phyloP scores from a whole-genome alignment of 2,113 vertebrate species.

The Platysteira castanea region DNA sequence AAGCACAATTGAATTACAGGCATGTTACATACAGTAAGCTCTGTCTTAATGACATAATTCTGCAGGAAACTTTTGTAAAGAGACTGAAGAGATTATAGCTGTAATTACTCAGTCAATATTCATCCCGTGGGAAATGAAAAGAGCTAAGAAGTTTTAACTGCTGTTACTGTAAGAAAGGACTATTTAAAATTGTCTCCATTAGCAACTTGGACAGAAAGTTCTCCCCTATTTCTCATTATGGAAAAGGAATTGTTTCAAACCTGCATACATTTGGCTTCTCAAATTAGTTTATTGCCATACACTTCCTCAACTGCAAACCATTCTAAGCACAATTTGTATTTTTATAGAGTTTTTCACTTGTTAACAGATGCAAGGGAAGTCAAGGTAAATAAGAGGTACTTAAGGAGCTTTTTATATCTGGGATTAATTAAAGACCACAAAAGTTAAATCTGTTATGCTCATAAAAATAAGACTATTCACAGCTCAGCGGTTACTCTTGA shows the following conservation, averaged over 20 bases:
- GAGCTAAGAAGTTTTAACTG: background rate
- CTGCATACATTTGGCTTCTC: background rate
- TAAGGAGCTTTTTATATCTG: background rate
- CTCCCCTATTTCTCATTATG: background rate
- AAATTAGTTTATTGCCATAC: background rate
- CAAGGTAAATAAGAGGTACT: background rate
- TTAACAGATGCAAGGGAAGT: background rate
- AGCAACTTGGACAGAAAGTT: background rate
- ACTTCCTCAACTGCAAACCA: background rate
- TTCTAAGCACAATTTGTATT: background rate
- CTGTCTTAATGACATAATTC: background rate
- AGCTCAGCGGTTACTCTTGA: background rate
- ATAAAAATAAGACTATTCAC: background rate
- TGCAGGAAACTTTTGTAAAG: background rate
- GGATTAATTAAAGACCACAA: background rate
- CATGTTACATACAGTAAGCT: background rate
- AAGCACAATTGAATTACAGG: background rate
- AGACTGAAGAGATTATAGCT: background rate
- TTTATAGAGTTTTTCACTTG: background rate
- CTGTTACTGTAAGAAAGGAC: background rate
- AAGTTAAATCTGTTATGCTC: background rate
- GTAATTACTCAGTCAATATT: constrained; percentile 10
- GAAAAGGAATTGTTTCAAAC: background rate
- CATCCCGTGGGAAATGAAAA: background rate
- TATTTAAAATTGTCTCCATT: background rate